Evolutionary conservation across 2,797 vertebrate genomes (phyloP).

Genomic region (Synanceia verrucosa): DNA sequence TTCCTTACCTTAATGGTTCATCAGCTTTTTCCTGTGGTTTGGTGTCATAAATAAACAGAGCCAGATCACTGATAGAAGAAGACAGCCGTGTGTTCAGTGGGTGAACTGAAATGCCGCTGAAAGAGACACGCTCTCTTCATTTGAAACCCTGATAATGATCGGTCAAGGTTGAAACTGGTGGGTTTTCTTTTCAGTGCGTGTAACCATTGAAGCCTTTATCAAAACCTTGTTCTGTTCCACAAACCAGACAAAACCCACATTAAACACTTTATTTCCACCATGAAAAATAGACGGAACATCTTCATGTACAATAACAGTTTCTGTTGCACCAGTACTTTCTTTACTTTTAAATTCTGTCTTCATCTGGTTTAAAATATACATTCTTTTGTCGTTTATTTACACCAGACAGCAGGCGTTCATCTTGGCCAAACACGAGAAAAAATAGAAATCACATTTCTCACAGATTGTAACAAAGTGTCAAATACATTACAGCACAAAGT

Average conservation of each 20-base stretch:
- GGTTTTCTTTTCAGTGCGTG: not conserved
- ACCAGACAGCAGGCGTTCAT: slow-evolving; percentile 39
- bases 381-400: slow-evolving; percentile 46
- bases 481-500: slow-evolving; percentile 65
- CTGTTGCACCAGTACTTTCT: slow-evolving; percentile 17
- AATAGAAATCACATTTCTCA: slow-evolving; percentile 45
- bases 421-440: slow-evolving; percentile 37
- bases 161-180: not conserved
- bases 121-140: no score
- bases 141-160: not conserved
- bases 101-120: not conserved
- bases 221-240: not conserved
- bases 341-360: slow-evolving; percentile 4
- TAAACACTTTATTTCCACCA: slow-evolving; percentile 84
- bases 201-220: not conserved
- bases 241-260: slow-evolving; percentile 54
- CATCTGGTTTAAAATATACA: slow-evolving; percentile 44
- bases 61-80: not conserved
- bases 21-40: not conserved
- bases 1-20: no score
- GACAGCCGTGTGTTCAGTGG: not conserved
- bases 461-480: slow-evolving; percentile 47
- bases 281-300: slow-evolving; percentile 79
- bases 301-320: slow-evolving; percentile 56
- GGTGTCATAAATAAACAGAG: not conserved